Evolutionary conservation across 2,797 vertebrate species (phyloP), one percentile per base, ranked within the genome.

Genomic region (Phoebastria nigripes): DNA sequence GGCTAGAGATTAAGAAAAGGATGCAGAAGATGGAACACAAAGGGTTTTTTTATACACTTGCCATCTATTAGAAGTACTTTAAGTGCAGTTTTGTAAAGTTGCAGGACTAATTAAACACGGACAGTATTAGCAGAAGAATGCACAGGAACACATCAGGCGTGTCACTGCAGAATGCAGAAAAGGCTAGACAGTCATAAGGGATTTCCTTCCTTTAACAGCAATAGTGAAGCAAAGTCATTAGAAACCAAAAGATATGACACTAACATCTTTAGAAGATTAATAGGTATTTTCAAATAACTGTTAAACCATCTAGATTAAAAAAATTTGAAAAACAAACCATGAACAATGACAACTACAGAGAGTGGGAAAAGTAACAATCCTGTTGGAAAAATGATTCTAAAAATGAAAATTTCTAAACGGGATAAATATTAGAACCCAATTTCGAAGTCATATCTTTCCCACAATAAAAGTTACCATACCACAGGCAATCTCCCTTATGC

Each of bases 101-200:
- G 39, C 42, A 66, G 47, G 15, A 73, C 76, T 77, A 90, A 51
- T 46, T 69, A 94, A 81, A 76, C 31, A 58, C 2, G 35, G 39
- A 46, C 22, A 88, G 8, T n/a, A 54, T 55, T 41, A 71, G 69
- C 58, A 76, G 55, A 63, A 76, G 39, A 90, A 94, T 10, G 16
- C n/a, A 67, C 0, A 2, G 2, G 3, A 86, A 77, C 25, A n/a
- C 4, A 5, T 51, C 22, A 72, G 79, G n/a, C 0, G 0, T 26
- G 5, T 58, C 69, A 70, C 55, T 58, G 71, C 14, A 90, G 42
- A 42, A 82, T 28, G 20, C 42, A 87, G 28, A 81, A 78, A 65
- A 88, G 29, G 19, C 7, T 59, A 46, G 31, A 42, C 14, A 33
- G 31, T 21, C 65, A 17, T 21, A 87, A 46, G 62, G 15, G 31